Conservation (phyloP, 1,140 invertebrate genomes). For the Apis dorsata region DNA sequence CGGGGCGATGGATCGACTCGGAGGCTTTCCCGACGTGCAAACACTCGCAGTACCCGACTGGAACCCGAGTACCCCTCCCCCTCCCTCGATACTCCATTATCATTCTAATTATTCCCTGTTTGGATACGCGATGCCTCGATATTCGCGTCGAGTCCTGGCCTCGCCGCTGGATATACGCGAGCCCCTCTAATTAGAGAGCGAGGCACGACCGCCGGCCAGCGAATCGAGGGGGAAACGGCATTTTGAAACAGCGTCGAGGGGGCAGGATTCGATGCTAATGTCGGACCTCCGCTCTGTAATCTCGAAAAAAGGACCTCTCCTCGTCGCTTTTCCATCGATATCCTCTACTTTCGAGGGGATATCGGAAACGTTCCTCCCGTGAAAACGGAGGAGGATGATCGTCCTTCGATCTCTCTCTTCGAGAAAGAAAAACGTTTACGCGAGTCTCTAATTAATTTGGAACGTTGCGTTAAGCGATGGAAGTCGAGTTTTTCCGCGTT, state of each 20-base stretch:
- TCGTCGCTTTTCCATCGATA: neutral
- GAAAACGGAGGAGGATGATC: neutral
- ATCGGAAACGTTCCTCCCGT: no score
- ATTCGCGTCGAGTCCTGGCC: slow-evolving; percentile 48
- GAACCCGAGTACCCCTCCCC: slow-evolving; percentile 17
- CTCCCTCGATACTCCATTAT: slow-evolving; percentile 47
- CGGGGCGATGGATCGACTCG: slow-evolving; percentile 52
- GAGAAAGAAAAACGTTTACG: no score
- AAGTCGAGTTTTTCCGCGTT: slow-evolving; percentile 35
- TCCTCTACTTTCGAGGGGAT: neutral
- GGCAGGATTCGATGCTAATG: neutral
- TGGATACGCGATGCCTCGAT: slow-evolving; percentile 28
- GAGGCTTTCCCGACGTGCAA: slow-evolving; percentile 61
- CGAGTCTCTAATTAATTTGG: slow-evolving; percentile 19
- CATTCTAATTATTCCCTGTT: slow-evolving; percentile 61
- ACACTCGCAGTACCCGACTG: slow-evolving; percentile 18
- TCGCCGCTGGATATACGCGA: slow-evolving; percentile 38
- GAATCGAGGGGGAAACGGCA: neutral
- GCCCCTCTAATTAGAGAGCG: slow-evolving; percentile 44
- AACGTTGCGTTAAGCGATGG: slow-evolving; percentile 30
- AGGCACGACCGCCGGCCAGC: neutral
- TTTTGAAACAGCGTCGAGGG: slow-evolving; percentile 5
- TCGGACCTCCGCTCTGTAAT: neutral
- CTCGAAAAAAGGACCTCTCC: neutral
- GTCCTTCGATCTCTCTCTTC: neutral